Evolutionary conservation across 2,113 vertebrate genomes (phyloP).

Genomic region (Oceanodroma tethys): DNA sequence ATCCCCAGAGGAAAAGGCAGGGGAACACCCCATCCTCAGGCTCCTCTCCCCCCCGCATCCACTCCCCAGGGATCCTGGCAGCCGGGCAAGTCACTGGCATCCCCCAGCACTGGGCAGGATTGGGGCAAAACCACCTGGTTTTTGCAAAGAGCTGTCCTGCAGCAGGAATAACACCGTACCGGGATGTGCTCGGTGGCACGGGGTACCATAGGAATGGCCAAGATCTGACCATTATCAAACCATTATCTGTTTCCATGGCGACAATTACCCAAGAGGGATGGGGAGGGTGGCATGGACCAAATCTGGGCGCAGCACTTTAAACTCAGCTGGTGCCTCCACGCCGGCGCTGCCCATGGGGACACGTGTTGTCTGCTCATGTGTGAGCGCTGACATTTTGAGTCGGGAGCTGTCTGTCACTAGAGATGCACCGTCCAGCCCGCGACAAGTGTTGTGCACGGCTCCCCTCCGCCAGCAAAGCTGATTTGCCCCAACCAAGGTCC

Average conservation of each 20-base stretch:
- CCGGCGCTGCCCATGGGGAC: fast-evolving
- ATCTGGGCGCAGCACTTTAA: background rate
- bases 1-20: background rate
- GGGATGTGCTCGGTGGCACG: fast-evolving
- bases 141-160: background rate
- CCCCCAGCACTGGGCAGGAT: background rate
- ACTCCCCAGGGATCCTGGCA: background rate
- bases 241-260: background rate
- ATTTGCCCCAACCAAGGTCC: background rate
- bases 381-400: constrained; percentile 24
- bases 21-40: fast-evolving
- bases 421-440: background rate
- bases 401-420: background rate
- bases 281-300: background rate
- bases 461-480: background rate
- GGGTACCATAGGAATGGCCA: fast-evolving
- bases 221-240: background rate
- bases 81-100: fast-evolving
- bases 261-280: background rate
- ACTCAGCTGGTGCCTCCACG: background rate
- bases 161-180: fast-evolving
- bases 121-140: background rate
- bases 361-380: background rate
- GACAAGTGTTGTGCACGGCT: fast-evolving
- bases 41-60: fast-evolving